Evolutionary conservation across 2,797 vertebrate genomes (phyloP), one percentile per base, ranked within the genome.

Genomic region (Coranthus polyacanthus): DNA sequence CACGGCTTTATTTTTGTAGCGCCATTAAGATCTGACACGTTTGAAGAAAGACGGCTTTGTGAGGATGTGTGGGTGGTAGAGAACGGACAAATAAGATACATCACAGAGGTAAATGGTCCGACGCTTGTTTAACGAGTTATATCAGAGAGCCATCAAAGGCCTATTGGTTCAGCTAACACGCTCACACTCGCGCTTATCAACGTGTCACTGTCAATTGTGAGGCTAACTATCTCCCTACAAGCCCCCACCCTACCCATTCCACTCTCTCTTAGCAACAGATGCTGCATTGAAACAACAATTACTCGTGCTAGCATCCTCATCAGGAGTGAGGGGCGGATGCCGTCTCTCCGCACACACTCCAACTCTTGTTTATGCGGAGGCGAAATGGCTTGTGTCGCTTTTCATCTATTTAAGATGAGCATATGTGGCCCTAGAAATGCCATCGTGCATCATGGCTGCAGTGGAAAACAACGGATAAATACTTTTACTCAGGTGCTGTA

Each of bases 201-300:
- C 80, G 62, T 90, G 84, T 90, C 90, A 90, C 70, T 77, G 87
- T 83, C 82, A 81, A 91, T 89, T 90, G 87, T 67, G 57, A 83
- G 71, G 78, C 84, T 86, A 87, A 85, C 87, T 65, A 58, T 83
- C 58, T 75, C 42, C 49, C 55, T 21, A 58, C 46, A 62, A 83
- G 20, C 60, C 43, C 41, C 63, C 41, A 12, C 24, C 41, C n/a
- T 11, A 24, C 61, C 47, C 53, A 18, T 15, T 20, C 49, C 2
- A 12, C 60, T 67, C n/a, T 71, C 56, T 61, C 68, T 62, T 63
- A 61, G 77, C 77, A 87, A 83, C 91, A 92, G 85, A 93, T 91
- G 89, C 82, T 81, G 69, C 76, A 68, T 67, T 82, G 68, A 84
- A 72, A 81, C 78, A 81, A 88, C 86, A 88, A 91, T 91, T 90